Percentiles rank a stretch among this genome's conserved stretches.
Conservation (phyloP, 2,888 invertebrate genomes). For the Pseudococcus longispinus region DNA sequence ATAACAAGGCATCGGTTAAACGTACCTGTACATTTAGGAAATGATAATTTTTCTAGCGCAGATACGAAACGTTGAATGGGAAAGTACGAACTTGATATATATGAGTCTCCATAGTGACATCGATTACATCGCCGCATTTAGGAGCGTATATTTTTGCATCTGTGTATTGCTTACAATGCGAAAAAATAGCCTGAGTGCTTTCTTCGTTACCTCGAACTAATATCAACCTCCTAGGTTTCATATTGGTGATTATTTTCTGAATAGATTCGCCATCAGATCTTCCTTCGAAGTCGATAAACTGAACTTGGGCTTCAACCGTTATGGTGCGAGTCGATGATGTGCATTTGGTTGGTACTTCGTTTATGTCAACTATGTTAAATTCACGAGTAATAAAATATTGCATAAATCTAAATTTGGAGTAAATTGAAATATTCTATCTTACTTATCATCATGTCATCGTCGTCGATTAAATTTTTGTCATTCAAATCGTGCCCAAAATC, state of each 20-base stretch:
- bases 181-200: slow-evolving; percentile 74
- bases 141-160: slow-evolving; percentile 85
- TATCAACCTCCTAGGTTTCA: slow-evolving; percentile 82
- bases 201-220: slow-evolving; percentile 77
- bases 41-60: not conserved
- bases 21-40: slow-evolving; percentile 71
- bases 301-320: slow-evolving; percentile 82
- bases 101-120: slow-evolving; percentile 96
- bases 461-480: slow-evolving; percentile 38
- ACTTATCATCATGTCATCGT: slow-evolving; percentile 45
- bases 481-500: slow-evolving; percentile 48
- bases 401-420: not conserved
- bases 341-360: slow-evolving; percentile 91
- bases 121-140: slow-evolving; percentile 79
- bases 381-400: not conserved
- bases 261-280: slow-evolving; percentile 85
- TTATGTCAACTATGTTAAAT: slow-evolving; percentile 64
- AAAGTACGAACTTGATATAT: slow-evolving; percentile 83
- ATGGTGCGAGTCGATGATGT: slow-evolving; percentile 76
- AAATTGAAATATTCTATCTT: not conserved
- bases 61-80: not conserved
- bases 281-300: slow-evolving; percentile 97
- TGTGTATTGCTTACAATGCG: slow-evolving; percentile 67
- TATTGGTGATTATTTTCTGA: slow-evolving; percentile 79
- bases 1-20: slow-evolving; percentile 88